These are phyloP conservation scores for Penaeus vannamei DNA, from an alignment of 1,140 invertebrate species.

Conservation along the genomic window DNA sequence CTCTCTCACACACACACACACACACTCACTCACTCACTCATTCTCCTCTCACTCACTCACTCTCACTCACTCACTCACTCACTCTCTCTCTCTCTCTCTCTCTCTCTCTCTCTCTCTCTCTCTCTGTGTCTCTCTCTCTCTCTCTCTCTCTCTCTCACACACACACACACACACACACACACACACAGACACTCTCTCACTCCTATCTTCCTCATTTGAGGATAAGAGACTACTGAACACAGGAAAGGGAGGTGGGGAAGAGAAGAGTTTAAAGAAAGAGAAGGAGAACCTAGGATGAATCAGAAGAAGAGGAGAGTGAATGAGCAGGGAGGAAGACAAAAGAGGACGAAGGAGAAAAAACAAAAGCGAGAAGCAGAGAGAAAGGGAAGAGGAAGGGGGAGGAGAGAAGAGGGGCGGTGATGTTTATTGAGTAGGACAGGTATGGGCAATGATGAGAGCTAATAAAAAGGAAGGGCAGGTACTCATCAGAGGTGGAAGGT, in stretches of 20 bases:
- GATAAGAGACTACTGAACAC: neutral
- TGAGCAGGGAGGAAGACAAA: neutral
- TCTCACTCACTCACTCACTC: no score
- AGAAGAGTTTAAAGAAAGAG: neutral
- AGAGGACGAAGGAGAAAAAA: neutral
- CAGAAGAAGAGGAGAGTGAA: neutral
- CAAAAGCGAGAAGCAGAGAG: neutral
- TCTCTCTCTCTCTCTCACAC: no score
- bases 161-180: conserved; percentile 5
- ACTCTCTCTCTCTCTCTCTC: no score
- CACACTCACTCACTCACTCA: no score
- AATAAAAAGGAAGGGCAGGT: no score
- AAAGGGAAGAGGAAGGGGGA: neutral
- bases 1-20: neutral
- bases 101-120: no score
- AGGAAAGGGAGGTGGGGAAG: neutral
- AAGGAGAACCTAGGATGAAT: neutral
- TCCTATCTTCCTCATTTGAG: neutral
- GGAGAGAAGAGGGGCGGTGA: neutral
- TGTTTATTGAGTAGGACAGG: no score
- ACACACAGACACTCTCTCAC: neutral
- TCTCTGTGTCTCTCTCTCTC: no score
- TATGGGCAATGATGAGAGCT: no score
- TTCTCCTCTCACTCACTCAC: no score
- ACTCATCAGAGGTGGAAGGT: no score